Evolutionary conservation across 2,113 vertebrate species (phyloP).

Genomic region (Pygoscelis adeliae): DNA sequence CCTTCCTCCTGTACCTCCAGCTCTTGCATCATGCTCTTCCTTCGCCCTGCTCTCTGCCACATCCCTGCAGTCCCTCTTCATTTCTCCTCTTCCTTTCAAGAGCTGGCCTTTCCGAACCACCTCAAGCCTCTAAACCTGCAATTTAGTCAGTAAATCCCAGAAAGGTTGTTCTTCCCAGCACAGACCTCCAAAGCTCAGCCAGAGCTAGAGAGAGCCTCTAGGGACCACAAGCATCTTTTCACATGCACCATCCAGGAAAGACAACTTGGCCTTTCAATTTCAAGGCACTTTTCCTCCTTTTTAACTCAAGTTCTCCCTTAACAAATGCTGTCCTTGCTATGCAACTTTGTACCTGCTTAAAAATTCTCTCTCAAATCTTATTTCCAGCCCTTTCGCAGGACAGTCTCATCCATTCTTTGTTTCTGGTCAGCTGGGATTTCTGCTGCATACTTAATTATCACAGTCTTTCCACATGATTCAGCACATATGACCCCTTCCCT

Average conservation of each 20-base stretch:
- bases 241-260: background rate
- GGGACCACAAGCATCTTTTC: background rate
- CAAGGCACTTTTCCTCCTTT: background rate
- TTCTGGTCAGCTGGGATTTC: constrained; percentile 34
- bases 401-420: constrained; percentile 25
- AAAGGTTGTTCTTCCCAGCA: background rate
- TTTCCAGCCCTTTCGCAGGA: background rate
- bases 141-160: background rate
- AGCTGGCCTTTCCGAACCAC: background rate
- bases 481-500: constrained; percentile 34
- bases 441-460: constrained; percentile 41
- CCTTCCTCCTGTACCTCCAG: background rate
- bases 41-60: background rate
- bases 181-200: background rate
- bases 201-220: background rate
- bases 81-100: background rate
- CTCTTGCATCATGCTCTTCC: background rate
- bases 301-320: background rate
- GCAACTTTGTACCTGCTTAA: background rate
- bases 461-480: constrained; percentile 58
- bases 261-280: background rate
- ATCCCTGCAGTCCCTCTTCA: background rate
- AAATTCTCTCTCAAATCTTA: constrained; percentile 22
- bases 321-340: background rate
- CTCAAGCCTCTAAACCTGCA: background rate